These are phyloP conservation scores for Dasyurus viverrinus DNA, from an alignment of 2,113 vertebrate species.

Conservation along the genomic window DNA sequence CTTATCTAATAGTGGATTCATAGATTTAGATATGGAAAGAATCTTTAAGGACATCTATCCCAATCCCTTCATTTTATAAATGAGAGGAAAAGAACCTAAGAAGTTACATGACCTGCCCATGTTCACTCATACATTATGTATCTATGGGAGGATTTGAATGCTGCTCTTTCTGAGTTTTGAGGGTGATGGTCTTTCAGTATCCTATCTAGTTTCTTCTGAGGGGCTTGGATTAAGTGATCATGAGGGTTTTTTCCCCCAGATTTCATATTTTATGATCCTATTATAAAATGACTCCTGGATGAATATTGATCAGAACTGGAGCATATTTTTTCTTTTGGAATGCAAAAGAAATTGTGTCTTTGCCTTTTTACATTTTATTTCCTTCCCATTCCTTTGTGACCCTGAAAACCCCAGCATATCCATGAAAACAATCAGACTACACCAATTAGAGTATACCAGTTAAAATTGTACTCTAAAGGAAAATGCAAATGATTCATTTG, in stretches of 20 bases:
- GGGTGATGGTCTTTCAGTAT: too few relatives aligned
- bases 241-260: not conserved
- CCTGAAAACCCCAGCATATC: not conserved
- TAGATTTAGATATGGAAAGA: not conserved
- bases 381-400: not conserved
- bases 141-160: not conserved
- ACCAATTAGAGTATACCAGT: not conserved
- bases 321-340: not conserved
- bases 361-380: not conserved
- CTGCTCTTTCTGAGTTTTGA: not conserved
- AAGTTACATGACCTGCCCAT: not conserved
- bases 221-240: not conserved
- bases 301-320: not conserved
- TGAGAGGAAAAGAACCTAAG: not conserved
- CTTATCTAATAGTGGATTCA: not conserved
- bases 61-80: not conserved
- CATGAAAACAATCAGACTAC: not conserved
- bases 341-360: not conserved
- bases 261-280: not conserved
- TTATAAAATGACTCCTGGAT: not conserved
- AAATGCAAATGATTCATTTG: not conserved
- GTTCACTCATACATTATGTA: not conserved
- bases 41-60: not conserved
- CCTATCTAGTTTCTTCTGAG: not conserved
- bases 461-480: not conserved